Evolutionary conservation across 2,888 invertebrate genomes (phyloP), one percentile per base, ranked within the genome.

Genomic region (Eilema griseolum): DNA sequence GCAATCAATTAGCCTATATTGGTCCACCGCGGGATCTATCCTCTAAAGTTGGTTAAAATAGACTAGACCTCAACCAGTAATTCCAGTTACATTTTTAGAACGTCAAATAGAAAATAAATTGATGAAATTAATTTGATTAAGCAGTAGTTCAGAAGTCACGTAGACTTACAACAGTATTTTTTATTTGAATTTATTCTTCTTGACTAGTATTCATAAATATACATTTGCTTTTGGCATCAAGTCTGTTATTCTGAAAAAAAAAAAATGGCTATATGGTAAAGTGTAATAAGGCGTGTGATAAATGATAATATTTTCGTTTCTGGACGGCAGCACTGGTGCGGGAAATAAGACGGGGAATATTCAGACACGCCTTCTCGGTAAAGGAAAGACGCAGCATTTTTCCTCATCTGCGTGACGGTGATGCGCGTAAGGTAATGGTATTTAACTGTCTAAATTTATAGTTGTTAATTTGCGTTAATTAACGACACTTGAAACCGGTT

Each of bases 241-340:
- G 24, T 23, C 23, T 57, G 31, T 62, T 70, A 66, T 70, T 62
- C 28, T 4, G 10, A 20, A 1, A 61, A 57, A 1, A 61, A 57
- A 66, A 57, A 62, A 70, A 66, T 56, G 64, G 26, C 46, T 60
- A 33, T 56, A 33, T 61, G 24, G 33, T 46, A 28, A 31, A 57
- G 41, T 56, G 67, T 79, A 71, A 73, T 75, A 80, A 67, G 72
- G 69, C 41, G 41, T 66, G 61, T 77, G 79, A 81, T 75, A 77
- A 72, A 81, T 75, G 72, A 41, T 63, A 70, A 56, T 37, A 66
- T 67, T 73, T 65, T 60, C 57, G 61, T 65, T 67, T 61, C 61
- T 61, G 20, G 57, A 23, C n/a, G 71, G 33, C 67, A 61, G 67
- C 33, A 64, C 37, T 60, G 60, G 61, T 10, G 66, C 66, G 66